Base-by-base conservation (phyloP, 2,113 vertebrate genomes). In the Eulemur rufifrons region DNA sequence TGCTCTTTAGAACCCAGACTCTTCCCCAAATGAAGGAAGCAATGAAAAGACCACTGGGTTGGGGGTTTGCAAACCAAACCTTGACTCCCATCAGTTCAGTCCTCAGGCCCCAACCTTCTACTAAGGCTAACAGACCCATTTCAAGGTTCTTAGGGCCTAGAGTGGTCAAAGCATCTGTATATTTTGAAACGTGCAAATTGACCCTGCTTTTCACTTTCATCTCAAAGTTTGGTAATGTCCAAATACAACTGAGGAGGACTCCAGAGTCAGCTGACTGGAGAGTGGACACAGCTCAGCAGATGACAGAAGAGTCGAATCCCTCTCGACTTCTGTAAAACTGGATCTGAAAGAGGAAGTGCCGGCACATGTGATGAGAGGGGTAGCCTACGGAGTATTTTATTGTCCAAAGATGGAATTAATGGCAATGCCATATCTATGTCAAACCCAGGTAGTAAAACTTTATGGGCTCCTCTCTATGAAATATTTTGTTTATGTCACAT, bases 401-500 rank as follows among this genome's bases (percentile, higher is more conserved):
- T 86, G 66, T 56, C 92, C 56, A 4, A 92, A 96, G 88, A 94
- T 66, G 78, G 88, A 97, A 89, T 97, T 96, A 78, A 94, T 95
- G 96, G 66, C 37, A 52, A 68, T 59, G 56, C 85, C 85, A 64
- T 68, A 93, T 85, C 94, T 94, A 71, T 83, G 91, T 97, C 39
- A n/a, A 94, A 89, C 15, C 42, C 93, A 94, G 61, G 9, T 77
- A 95, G 52, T 96, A 96, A 96, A 97, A 97, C 56, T 93, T 98
- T 95, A 95, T 12, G 54, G 56, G 73, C 76, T 95, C 91, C 64
- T 97, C 64, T 88, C 93, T 32, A n/a, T 91, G 96, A 97, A 88
- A 97, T 96, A 97, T 93, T 97, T 96, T 97, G 97, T 98, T 97
- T 97, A 91, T 84, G 86, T 96, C 88, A 96, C 90, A 84, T 90